These are phyloP conservation scores for Tetragonula clypearis DNA, from an alignment of 1,140 invertebrate genomes.

Conservation along the genomic window DNA sequence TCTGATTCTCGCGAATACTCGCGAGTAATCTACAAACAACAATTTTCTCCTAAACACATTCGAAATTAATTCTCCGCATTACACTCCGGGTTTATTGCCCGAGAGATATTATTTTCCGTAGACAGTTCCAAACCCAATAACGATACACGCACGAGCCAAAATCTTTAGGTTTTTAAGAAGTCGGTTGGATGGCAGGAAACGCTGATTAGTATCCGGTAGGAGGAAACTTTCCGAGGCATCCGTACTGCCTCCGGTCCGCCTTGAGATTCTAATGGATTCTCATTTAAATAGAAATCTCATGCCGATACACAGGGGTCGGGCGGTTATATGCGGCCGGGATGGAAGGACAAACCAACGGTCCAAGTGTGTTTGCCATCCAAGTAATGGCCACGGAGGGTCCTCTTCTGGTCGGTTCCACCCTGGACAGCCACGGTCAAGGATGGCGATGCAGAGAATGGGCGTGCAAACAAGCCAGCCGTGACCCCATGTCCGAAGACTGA, in stretches of 20 bases:
- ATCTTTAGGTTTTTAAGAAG: conserved; percentile 44
- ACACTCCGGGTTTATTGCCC: neutral
- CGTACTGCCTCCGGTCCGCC: conserved; percentile 42
- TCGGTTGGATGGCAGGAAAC: conserved; percentile 52
- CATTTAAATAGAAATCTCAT: conserved; percentile 83
- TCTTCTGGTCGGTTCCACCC: conserved; percentile 63
- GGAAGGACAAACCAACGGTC: conserved; percentile 75
- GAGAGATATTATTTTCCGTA: neutral
- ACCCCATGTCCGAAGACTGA: conserved; percentile 64
- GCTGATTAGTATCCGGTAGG: conserved; percentile 68
- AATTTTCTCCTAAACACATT: neutral
- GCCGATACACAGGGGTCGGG: conserved; percentile 75
- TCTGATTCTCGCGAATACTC: no score
- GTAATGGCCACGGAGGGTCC: conserved; percentile 80
- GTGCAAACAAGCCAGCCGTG: conserved; percentile 78
- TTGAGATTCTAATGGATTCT: conserved; percentile 78
- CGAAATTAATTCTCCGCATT: neutral
- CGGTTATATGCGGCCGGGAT: conserved; percentile 63
- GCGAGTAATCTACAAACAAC: neutral
- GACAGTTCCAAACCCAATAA: neutral
- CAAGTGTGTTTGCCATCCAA: conserved; percentile 81
- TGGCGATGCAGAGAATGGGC: conserved; percentile 77
- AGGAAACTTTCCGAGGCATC: conserved; percentile 56
- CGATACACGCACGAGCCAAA: neutral
- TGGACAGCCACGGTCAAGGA: conserved; percentile 73